Percentiles rank a stretch among this genome's conserved stretches.
phyloP scores from a whole-genome alignment of 2,888 invertebrate species.

The Alsophila aescularia region DNA sequence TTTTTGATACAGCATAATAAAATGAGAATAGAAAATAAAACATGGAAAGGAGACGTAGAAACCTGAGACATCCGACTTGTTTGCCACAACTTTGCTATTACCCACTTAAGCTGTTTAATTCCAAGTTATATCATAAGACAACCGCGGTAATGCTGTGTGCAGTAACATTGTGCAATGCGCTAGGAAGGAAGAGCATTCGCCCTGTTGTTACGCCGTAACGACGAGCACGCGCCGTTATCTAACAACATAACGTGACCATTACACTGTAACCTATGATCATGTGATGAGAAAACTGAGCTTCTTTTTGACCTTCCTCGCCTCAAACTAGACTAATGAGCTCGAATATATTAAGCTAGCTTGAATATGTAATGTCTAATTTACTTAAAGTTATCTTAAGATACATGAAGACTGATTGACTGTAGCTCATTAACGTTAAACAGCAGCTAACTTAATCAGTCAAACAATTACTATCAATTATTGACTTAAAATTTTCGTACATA shows the following conservation, averaged over 20 bases:
- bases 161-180: constrained; percentile 63
- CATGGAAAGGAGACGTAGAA: background rate
- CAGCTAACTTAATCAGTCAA: no score
- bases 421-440: no score
- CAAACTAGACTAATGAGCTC: background rate
- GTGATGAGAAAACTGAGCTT: background rate
- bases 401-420: no score
- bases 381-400: background rate
- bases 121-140: constrained; percentile 23
- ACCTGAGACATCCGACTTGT: background rate
- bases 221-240: constrained; percentile 59
- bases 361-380: no score
- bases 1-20: no score
- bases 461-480: no score
- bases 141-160: constrained; percentile 48
- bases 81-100: background rate
- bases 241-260: constrained; percentile 47
- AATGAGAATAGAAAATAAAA: no score
- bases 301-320: constrained; percentile 4
- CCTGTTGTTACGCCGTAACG: constrained; percentile 59
- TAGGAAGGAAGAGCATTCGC: constrained; percentile 69
- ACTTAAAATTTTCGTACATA: no score
- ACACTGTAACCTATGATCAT: constrained; percentile 24
- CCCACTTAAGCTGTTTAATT: constrained; percentile 2
- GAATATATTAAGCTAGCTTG: no score